Base-by-base conservation (phyloP, 1,140 invertebrate species). In the Drosophila sucinea region DNA sequence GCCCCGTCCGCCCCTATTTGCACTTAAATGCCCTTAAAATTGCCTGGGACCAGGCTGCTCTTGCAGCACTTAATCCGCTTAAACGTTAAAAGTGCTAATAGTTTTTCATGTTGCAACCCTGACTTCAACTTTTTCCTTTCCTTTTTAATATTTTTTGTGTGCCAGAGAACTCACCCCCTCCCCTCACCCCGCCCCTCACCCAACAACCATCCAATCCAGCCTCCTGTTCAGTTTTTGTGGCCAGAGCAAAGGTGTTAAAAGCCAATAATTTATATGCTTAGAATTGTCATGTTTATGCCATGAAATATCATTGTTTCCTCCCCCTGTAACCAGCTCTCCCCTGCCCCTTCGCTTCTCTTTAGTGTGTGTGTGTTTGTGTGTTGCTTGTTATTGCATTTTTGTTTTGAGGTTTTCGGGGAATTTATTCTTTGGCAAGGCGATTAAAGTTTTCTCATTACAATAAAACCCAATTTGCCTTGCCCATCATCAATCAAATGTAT, bases 1-100 rank as follows among this genome's bases (percentile, higher is more conserved):
- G 8, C n/a, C 82, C 82, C 64, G 47, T 40, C 74, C 38, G 40
- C 54, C 62, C 65, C 63, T 72, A 63, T 76, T 71, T 77, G 71
- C 60, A 67, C 66, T 79, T 68, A 69, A 79, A 81, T 72, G 69
- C 76, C 78, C 78, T 77, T 54, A 71, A 75, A 77, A 71, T 66
- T 73, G 68, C 68, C 62, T 76, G 44, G 44, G 2, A 27, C 44
- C 44, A 51, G 44, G 44, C 44, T 51, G 77, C 64, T 65, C 11
- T 51, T 79, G 77, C 70, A 55, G 67, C 44, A 77, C 68, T 84
- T 89, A 89, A 89, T 84, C 84, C 84, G 80, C 84, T 89, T 89
- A 89, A 90, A 84, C 71, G 85, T 75, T 84, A 70, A 89, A 85
- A 84, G 81, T 89, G 84, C 84, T 89, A 89, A 89, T 89, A 89